Evolutionary conservation across 2,113 vertebrate species (phyloP).

Genomic region (Dissostichus mawsoni): DNA sequence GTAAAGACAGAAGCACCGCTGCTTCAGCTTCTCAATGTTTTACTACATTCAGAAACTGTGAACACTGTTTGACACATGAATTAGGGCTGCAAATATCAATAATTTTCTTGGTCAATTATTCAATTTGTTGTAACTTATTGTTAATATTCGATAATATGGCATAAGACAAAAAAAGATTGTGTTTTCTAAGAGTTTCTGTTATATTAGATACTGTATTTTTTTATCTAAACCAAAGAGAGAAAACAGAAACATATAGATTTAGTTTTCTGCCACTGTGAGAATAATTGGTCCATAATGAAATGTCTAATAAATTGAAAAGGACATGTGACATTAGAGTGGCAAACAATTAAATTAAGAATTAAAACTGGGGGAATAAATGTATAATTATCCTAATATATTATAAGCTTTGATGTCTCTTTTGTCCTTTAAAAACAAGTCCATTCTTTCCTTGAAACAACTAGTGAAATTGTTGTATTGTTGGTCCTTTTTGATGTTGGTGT

Average conservation of each 20-base stretch:
- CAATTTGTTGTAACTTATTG: neutral
- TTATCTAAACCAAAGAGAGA: no score
- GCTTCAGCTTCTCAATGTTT: neutral
- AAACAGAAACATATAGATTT: no score
- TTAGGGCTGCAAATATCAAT: neutral
- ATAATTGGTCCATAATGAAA: neutral
- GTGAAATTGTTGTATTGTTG: no score
- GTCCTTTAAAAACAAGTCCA: neutral
- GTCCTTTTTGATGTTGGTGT: no score
- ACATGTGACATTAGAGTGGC: neutral
- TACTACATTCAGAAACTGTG: neutral
- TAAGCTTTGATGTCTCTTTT: neutral
- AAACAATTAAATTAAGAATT: neutral
- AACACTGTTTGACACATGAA: neutral
- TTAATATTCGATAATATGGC: no score
- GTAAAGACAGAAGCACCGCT: slow-evolving; percentile 34
- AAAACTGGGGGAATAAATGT: no score
- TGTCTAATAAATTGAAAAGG: neutral
- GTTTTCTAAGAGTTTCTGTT: no score
- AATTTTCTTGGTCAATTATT: neutral
- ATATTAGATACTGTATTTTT: neutral
- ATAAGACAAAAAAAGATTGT: no score
- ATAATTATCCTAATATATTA: neutral
- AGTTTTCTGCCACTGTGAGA: neutral
- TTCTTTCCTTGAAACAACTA: neutral